These are phyloP conservation scores for Hyles lineata DNA, from an alignment of 2,888 invertebrate species.

Conservation along the genomic window DNA sequence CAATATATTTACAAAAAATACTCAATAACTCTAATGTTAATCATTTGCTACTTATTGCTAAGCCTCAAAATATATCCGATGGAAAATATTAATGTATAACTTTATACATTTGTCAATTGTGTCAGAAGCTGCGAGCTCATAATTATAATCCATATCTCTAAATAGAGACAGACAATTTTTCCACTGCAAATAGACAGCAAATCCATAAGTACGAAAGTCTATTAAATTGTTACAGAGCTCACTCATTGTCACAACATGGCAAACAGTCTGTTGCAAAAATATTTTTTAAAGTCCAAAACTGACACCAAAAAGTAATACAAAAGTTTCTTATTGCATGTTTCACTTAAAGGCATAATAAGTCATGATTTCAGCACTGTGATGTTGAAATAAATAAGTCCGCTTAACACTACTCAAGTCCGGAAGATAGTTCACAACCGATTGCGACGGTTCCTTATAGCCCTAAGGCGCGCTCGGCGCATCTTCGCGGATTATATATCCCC, in stretches of 20 bases:
- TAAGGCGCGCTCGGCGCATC: constrained; percentile 81
- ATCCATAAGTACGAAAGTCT: constrained; percentile 16
- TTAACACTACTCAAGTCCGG: constrained; percentile 81
- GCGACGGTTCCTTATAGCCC: constrained; percentile 80
- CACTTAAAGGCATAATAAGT: constrained; percentile 54
- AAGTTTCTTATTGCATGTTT: constrained; percentile 51
- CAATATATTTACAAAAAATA: constrained; percentile 40
- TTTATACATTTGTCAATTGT: constrained; percentile 19
- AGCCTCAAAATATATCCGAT: constrained; percentile 25
- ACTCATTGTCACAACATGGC: constrained; percentile 3
- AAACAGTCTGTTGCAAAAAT: constrained; percentile 17
- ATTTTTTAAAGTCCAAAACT: constrained; percentile 27
- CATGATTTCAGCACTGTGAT: constrained; percentile 76
- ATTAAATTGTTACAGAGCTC: constrained; percentile 7
- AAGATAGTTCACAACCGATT: constrained; percentile 82
- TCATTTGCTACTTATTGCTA: constrained; percentile 23
- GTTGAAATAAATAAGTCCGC: constrained; percentile 81
- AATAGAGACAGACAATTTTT: not conserved
- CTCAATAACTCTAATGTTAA: constrained; percentile 30
- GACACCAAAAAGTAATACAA: constrained; percentile 29
- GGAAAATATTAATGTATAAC: constrained; percentile 20
- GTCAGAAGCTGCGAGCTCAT: not conserved
- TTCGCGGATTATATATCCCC: constrained; percentile 83
- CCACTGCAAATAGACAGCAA: not conserved
- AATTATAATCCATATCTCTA: not conserved